Evolutionary conservation across 2,888 invertebrate genomes (phyloP).

Genomic region (Willowsia nigromaculata): DNA sequence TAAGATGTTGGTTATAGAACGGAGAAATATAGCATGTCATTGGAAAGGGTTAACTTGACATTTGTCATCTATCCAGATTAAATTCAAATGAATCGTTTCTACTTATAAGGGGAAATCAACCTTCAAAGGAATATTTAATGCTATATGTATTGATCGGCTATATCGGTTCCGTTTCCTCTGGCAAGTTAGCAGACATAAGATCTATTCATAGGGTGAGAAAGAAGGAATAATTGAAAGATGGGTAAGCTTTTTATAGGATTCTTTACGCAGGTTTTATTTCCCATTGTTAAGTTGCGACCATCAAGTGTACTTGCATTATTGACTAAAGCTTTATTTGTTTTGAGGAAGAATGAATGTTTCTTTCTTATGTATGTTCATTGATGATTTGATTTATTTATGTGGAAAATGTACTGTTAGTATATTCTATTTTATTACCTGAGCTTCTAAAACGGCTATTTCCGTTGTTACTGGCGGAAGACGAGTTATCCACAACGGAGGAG

Average conservation of each 20-base stretch:
- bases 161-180: no score
- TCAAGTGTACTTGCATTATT: no score
- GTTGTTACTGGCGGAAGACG: constrained; percentile 68
- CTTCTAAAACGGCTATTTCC: constrained; percentile 61
- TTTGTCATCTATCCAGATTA: constrained; percentile 23
- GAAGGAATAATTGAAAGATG: no score
- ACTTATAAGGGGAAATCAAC: background rate
- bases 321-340: no score
- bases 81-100: constrained; percentile 2
- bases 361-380: background rate
- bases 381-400: background rate
- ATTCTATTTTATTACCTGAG: constrained; percentile 57
- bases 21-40: no score
- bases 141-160: background rate
- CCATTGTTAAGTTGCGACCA: no score
- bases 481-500: constrained; percentile 68
- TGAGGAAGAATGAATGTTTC: no score
- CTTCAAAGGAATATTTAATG: background rate
- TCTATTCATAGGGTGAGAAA: no score
- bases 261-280: no score
- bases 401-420: background rate
- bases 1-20: no score
- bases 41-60: constrained; percentile 13
- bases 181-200: no score
- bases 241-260: no score